Base-by-base conservation (phyloP, 2,113 vertebrate species). In the Nerophis lumbriciformis region DNA sequence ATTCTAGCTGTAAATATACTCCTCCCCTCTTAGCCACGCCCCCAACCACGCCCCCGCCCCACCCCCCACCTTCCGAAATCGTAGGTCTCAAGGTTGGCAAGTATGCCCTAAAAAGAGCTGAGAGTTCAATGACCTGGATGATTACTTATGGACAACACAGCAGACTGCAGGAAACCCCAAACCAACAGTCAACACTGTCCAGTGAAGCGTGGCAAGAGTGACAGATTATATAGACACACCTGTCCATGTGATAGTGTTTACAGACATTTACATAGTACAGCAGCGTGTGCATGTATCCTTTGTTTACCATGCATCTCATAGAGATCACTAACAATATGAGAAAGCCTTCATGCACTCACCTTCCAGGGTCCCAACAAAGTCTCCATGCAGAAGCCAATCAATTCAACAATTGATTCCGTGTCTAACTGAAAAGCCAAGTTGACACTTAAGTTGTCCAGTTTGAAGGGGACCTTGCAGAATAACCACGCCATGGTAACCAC, bases 351-450 rank as follows among this genome's bases (percentile, higher is more conserved):
- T 39, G 21, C 59, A 28, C 49, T 74, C 50, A 11, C 44, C 53
- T 35, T 69, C 64, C 36, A 65, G 35, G 15, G 57, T 48, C 68
- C 67, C 68, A 3, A 52, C 59, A 57, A 61, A 68, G 55, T 58
- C 52, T 54, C 36, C 54, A 48, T 42, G 45, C 44, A 71, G 54
- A 76, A 78, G 65, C 69, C 69, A 71, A 83, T 82, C 75, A 74
- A 72, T 80, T 54, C 61, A 53, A 19, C 52, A 54, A 83, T 69
- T 69, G 77, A 84, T 79, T 72, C 2, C 0, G 77, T 73, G 69
- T 88, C 76, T 65, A n/a, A 77, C 82, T 71, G 54, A 70, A 71
- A 76, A 56, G 56, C 60, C 48, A 58, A 66, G 66, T 83, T 69
- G 80, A 82, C 64, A 68, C 63, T 56, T 56, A 66, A 60, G 28